These are phyloP conservation scores for Petrolisthes manimaculis DNA, from an alignment of 2,888 invertebrate species.

Conservation along the genomic window DNA sequence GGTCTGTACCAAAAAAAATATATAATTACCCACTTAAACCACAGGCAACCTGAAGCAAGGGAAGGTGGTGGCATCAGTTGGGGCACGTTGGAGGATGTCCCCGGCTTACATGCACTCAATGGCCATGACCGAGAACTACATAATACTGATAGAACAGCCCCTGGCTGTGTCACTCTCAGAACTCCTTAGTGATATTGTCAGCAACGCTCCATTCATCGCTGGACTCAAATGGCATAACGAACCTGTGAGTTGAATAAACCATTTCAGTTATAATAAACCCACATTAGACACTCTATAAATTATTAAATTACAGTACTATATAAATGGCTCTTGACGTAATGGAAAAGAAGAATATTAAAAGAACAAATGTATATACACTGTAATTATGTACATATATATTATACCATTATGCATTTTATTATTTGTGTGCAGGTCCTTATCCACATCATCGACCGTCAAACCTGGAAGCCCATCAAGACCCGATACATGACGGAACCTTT, in stretches of 20 bases:
- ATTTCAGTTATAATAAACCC: not conserved
- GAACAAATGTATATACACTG: too few relatives aligned
- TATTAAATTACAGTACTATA: too few relatives aligned
- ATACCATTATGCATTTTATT: not conserved
- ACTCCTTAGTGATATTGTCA: slow-evolving; percentile 76
- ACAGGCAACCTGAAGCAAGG: slow-evolving; percentile 70
- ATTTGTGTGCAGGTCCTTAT: slow-evolving; percentile 42
- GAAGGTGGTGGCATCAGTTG: slow-evolving; percentile 78
- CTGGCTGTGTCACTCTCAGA: slow-evolving; percentile 79
- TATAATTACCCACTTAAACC: not conserved
- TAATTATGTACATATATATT: not conserved
- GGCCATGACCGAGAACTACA: slow-evolving; percentile 88
- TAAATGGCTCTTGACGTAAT: too few relatives aligned
- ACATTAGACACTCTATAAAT: not conserved
- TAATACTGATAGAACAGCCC: slow-evolving; percentile 90
- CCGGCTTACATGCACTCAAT: slow-evolving; percentile 95
- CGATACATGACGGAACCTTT: slow-evolving; percentile 76
- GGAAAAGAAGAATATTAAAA: too few relatives aligned
- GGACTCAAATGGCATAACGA: slow-evolving; percentile 83
- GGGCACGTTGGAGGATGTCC: slow-evolving; percentile 83
- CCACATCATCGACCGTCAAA: slow-evolving; percentile 58
- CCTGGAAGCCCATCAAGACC: slow-evolving; percentile 50
- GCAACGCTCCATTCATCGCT: slow-evolving; percentile 77
- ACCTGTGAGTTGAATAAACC: slow-evolving; percentile 35
- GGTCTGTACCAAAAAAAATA: too few relatives aligned